These are phyloP conservation scores for Tringa solitaria DNA, from an alignment of 2,113 vertebrate species.

Conservation along the genomic window DNA sequence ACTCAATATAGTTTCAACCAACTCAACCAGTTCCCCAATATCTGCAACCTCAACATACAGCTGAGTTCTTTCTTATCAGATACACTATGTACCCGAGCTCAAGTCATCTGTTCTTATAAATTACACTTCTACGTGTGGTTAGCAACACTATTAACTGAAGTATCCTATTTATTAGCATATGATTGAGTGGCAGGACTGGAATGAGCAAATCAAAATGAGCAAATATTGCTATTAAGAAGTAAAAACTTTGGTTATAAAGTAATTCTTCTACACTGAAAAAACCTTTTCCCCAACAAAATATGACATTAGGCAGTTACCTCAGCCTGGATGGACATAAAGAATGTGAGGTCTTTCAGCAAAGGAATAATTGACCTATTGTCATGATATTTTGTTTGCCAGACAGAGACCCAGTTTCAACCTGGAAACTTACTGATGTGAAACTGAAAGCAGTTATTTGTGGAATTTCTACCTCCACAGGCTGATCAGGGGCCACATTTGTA, in stretches of 20 bases:
- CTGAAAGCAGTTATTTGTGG: background rate
- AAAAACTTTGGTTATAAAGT: background rate
- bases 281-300: background rate
- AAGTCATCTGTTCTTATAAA: rapidly evolving
- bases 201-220: background rate
- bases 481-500: background rate
- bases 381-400: background rate
- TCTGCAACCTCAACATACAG: background rate
- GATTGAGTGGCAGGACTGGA: background rate
- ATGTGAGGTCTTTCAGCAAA: background rate
- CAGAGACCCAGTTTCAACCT: background rate
- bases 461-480: background rate
- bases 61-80: background rate
- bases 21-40: background rate
- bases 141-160: background rate
- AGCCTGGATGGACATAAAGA: background rate
- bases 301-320: background rate
- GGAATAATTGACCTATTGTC: background rate
- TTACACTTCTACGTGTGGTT: background rate
- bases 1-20: background rate
- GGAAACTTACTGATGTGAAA: background rate
- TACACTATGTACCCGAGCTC: background rate
- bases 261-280: background rate
- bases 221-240: background rate
- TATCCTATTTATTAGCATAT: background rate